Evolutionary conservation across 2,888 invertebrate species (phyloP).

Genomic region (Branchellion lobata): DNA sequence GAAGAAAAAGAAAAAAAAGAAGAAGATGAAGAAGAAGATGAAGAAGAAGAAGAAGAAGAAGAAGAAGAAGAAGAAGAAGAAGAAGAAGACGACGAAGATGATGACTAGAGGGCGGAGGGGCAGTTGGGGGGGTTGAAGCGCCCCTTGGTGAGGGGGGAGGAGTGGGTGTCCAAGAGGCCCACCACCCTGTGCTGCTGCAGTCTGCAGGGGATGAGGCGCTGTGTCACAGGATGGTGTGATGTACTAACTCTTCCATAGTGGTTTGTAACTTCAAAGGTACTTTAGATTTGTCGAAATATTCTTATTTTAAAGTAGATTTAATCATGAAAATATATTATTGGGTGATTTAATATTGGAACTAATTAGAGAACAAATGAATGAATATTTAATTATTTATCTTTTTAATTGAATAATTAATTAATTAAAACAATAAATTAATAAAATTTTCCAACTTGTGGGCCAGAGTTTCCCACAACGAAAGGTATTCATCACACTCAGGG

Average conservation of each 20-base stretch:
- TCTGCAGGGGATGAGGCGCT: conserved; percentile 50
- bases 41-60: too few relatives aligned
- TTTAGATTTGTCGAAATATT: too few relatives aligned
- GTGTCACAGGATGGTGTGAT: too few relatives aligned
- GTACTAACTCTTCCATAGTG: too few relatives aligned
- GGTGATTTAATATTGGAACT: too few relatives aligned
- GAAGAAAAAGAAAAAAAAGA: too few relatives aligned
- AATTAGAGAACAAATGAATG: too few relatives aligned
- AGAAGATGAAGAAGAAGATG: neutral
- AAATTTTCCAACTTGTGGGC: neutral
- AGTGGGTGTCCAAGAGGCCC: conserved; percentile 56
- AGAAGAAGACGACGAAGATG: conserved; percentile 51
- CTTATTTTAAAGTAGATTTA: too few relatives aligned
- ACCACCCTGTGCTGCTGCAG: conserved; percentile 56
- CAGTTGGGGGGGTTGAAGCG: conserved; percentile 57
- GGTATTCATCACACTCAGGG: conserved; percentile 10
- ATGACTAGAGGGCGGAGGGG: conserved; percentile 58
- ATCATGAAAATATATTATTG: too few relatives aligned
- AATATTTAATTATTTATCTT: too few relatives aligned
- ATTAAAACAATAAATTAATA: too few relatives aligned
- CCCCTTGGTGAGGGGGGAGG: conserved; percentile 55
- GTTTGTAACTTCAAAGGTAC: neutral
- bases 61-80: neutral
- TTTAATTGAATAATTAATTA: too few relatives aligned
- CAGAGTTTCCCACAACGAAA: conserved; percentile 24